Conservation (phyloP, 1,140 invertebrate species). For the Cardiocondyla obscurior region DNA sequence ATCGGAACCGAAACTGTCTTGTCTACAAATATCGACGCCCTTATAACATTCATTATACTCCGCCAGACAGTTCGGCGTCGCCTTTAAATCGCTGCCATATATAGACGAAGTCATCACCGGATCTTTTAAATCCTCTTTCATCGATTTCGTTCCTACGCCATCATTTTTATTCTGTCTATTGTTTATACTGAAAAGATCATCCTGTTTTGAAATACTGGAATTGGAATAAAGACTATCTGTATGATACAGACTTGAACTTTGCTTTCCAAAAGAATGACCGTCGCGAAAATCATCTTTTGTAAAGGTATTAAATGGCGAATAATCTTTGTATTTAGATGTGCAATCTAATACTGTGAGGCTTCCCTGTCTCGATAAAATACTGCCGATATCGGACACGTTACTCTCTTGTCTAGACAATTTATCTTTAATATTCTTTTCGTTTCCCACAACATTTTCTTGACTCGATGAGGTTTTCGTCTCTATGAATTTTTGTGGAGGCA, state of each 20-base stretch:
- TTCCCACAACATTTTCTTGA: slow-evolving; percentile 23
- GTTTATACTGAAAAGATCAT: slow-evolving; percentile 26
- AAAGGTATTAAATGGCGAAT: slow-evolving; percentile 46
- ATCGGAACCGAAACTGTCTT: slow-evolving; percentile 81
- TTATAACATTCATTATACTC: slow-evolving; percentile 76
- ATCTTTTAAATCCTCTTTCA: slow-evolving; percentile 11
- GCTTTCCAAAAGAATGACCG: slow-evolving; percentile 52
- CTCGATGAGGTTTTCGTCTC: slow-evolving; percentile 33
- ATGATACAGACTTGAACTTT: slow-evolving; percentile 24
- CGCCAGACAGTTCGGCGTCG: slow-evolving; percentile 52
- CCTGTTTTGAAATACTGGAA: slow-evolving; percentile 57
- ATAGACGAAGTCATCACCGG: slow-evolving; percentile 37
- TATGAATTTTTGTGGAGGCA: slow-evolving; percentile 20
- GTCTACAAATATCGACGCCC: slow-evolving; percentile 73
- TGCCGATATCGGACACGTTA: slow-evolving; percentile 66
- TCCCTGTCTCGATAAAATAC: slow-evolving; percentile 70
- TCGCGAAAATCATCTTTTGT: slow-evolving; percentile 54
- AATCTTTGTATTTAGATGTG: slow-evolving; percentile 57
- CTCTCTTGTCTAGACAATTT: slow-evolving; percentile 64
- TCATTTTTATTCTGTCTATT: slow-evolving; percentile 40
- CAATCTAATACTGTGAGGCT: slow-evolving; percentile 66
- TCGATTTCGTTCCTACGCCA: not conserved
- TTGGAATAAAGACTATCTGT: slow-evolving; percentile 65
- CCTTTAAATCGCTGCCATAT: slow-evolving; percentile 59
- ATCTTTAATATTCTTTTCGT: slow-evolving; percentile 14